Percentiles rank a stretch among this genome's conserved stretches.
Conservation (phyloP, 2,888 invertebrate species). For the Spialia ferax region DNA sequence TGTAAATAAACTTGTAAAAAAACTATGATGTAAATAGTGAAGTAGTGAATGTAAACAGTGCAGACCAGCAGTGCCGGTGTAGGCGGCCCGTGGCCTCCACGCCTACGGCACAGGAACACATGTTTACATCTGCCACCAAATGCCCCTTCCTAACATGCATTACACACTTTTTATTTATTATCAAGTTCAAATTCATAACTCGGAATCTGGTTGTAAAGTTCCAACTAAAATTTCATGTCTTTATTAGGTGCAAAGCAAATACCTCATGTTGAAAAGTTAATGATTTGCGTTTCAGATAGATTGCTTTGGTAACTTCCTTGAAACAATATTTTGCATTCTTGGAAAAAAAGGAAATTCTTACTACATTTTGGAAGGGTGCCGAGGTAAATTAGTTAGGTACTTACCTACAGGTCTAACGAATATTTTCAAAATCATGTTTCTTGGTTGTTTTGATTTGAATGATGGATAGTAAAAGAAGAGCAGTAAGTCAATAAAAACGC, state of each 20-base stretch:
- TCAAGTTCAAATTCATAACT: constrained; percentile 38
- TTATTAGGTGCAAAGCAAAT: background rate
- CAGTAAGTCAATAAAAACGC: background rate
- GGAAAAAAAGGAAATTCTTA: no score
- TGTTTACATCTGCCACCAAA: constrained; percentile 71
- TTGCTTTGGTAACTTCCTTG: no score
- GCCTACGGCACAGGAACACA: constrained; percentile 74
- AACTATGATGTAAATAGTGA: constrained; percentile 60
- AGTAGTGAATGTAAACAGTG: constrained; percentile 50
- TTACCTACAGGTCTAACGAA: no score
- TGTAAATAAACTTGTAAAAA: constrained; percentile 57
- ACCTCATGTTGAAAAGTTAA: background rate
- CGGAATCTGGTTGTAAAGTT: background rate
- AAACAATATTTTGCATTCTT: no score
- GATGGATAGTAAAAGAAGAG: background rate
- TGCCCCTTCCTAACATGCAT: constrained; percentile 48
- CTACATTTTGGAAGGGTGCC: no score
- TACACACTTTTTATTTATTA: constrained; percentile 51
- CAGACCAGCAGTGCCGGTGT: constrained; percentile 52
- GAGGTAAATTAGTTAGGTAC: no score
- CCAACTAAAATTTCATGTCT: background rate
- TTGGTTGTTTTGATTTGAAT: background rate
- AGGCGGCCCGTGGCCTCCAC: constrained; percentile 68
- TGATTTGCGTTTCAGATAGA: no score
- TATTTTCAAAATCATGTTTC: no score